These are phyloP conservation scores for Drosophila paulistorum DNA, from an alignment of 1,140 invertebrate genomes.

Conservation along the genomic window DNA sequence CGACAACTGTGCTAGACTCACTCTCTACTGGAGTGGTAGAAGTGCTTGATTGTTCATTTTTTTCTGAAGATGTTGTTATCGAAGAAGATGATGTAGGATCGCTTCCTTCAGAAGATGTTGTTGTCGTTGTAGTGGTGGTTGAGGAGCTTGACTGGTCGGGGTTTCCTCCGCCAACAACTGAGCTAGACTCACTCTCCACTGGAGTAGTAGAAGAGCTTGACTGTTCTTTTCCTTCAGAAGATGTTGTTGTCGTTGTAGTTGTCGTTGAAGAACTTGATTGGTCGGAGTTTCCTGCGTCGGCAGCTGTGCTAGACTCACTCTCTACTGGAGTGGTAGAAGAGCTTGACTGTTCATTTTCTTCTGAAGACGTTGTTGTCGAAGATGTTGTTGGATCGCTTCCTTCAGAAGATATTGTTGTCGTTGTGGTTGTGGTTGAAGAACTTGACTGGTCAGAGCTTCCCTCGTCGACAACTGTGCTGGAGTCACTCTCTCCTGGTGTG, in stretches of 20 bases:
- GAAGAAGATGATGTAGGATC: neutral
- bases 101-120: neutral
- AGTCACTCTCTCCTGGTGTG: neutral
- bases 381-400: no score
- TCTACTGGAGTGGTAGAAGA: neutral
- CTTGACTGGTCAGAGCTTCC: neutral
- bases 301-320: neutral
- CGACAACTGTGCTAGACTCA: neutral
- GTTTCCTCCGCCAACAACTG: neutral
- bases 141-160: conserved; percentile 10
- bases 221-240: neutral
- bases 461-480: neutral
- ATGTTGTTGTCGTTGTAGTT: conserved; percentile 9
- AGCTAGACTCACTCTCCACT: neutral
- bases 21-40: no score
- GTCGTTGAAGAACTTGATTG: neutral
- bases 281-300: neutral
- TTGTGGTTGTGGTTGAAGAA: conserved; percentile 18
- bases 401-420: no score
- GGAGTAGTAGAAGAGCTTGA: neutral
- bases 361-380: conserved; percentile 1
- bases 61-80: neutral
- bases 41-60: no score
- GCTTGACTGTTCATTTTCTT: neutral
- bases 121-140: conserved; percentile 5